Conservation (phyloP, 2,888 invertebrate species). For the Hydriomena furcata region DNA sequence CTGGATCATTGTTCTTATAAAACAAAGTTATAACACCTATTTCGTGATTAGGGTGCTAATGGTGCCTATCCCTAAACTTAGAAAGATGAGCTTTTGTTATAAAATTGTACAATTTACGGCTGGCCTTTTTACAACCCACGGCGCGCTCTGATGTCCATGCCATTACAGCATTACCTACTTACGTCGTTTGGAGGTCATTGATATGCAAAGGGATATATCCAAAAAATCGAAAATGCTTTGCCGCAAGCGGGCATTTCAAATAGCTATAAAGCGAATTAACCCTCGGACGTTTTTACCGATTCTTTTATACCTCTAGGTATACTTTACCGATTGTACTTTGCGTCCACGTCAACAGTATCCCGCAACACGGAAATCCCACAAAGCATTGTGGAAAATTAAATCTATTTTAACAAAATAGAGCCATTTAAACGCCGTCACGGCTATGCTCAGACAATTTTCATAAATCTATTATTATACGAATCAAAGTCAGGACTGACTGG, state of each 20-base stretch:
- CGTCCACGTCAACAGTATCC: constrained; percentile 19
- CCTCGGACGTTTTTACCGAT: constrained; percentile 30
- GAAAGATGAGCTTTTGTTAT: constrained; percentile 15
- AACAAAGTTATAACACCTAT: not conserved
- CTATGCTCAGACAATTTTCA: constrained; percentile 7
- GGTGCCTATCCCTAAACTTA: constrained; percentile 1
- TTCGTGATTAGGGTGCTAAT: constrained; percentile 8
- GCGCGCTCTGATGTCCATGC: constrained; percentile 31
- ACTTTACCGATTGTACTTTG: constrained; percentile 11
- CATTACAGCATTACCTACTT: constrained; percentile 29
- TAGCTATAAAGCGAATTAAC: constrained; percentile 26
- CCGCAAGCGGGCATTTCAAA: constrained; percentile 16
- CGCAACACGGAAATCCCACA: constrained; percentile 1
- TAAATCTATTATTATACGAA: no score
- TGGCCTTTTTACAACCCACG: constrained; percentile 30
- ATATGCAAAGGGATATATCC: constrained; percentile 39
- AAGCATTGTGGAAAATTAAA: constrained; percentile 2
- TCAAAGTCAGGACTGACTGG: no score
- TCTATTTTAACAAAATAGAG: constrained; percentile 4
- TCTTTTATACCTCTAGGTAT: constrained; percentile 9
- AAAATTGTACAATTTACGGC: constrained; percentile 29
- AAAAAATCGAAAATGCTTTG: constrained; percentile 24
- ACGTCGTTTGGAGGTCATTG: constrained; percentile 39
- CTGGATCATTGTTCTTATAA: no score
- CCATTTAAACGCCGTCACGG: not conserved